Base-by-base conservation (phyloP, 1,140 invertebrate genomes). In the Pogonomyrmex barbatus region DNA sequence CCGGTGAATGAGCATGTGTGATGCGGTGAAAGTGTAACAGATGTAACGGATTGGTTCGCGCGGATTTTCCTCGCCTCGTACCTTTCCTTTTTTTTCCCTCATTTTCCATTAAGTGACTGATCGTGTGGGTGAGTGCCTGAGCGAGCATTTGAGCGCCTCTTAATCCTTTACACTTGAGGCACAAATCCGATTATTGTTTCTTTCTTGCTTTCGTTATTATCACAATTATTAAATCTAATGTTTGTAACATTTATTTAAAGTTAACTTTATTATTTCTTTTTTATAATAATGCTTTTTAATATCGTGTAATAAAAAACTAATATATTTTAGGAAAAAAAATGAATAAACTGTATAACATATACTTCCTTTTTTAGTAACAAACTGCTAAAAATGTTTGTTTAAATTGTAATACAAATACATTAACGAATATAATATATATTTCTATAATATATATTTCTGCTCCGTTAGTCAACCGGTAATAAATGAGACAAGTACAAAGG, bases 21-120 rank as follows among this genome's bases (percentile, higher is more conserved):
- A 62, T 89, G 84, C 87, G 45, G 54, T 82, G 88, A 65, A 89
- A 62, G 88, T 89, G 88, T 89, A 88, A 83, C 77, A 91, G 68
- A 86, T 86, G 86, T 88, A 82, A 79, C 68, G 75, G 62, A 88
- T 88, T 88, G 78, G 36, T 89, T 84, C 47, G 79, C 71, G 77
- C 54, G 62, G 82, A 84, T 84, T 84, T 88, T 82, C 45, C 75
- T 89, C 71, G 70, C 39, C 71, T 24, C 68, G 65, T 56, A 52
- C n/a, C 62, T 89, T 86, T 60, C 68, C 70, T 54, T 77, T 67
- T 81, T 45, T 73, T 71, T 24, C 39, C 33, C 68, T 70, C 60
- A 83, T 73, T 87, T 82, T 54, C 47, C 67, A 63, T 86, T 78
- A 68, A 68, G 67, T 78, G 63, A 77, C 67, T 88, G 83, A 52